A percentile compares a stretch with the other conserved stretches of the same genome.
phyloP scores from a whole-genome alignment of 2,888 invertebrate genomes.

The Torymus texanus region DNA sequence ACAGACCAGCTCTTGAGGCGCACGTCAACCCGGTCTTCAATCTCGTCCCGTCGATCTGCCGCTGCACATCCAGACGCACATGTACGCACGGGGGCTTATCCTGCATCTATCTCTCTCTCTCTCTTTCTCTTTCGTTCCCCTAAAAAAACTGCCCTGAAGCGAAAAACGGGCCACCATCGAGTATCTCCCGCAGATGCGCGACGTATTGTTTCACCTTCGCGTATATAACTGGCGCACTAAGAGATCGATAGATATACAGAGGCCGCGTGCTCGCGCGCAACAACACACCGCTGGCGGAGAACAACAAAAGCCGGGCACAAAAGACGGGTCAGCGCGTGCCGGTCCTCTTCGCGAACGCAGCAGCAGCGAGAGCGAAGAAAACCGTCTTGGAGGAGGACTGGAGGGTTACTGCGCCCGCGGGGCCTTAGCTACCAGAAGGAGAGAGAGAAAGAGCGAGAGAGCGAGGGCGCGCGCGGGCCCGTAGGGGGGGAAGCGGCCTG shows the following conservation, averaged over 20 bases:
- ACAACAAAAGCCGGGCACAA: conserved; percentile 7
- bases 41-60: neutral
- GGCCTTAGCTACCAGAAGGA: conserved; percentile 73
- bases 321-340: conserved; percentile 27
- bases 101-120: neutral
- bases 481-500: conserved; percentile 21
- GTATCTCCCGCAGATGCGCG: conserved; percentile 21
- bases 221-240: neutral
- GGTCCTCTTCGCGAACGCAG: conserved; percentile 21
- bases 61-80: neutral
- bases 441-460: conserved; percentile 54
- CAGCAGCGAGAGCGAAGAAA: conserved; percentile 42
- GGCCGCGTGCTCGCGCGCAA: neutral
- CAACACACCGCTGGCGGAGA: neutral
- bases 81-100: neutral
- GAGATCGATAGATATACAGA: conserved; percentile 23
- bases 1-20: neutral
- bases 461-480: conserved; percentile 56
- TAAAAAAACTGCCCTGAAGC: conserved; percentile 6
- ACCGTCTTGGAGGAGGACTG: conserved; percentile 74
- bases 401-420: conserved; percentile 75
- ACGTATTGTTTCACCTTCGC: conserved; percentile 26
- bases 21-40: conserved; percentile 6
- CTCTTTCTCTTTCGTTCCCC: neutral
- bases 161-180: neutral